A percentile compares a stretch with the other conserved stretches of the same genome.
Conservation (phyloP, 2,797 vertebrate genomes). For the Sebastiscus tertius region DNA sequence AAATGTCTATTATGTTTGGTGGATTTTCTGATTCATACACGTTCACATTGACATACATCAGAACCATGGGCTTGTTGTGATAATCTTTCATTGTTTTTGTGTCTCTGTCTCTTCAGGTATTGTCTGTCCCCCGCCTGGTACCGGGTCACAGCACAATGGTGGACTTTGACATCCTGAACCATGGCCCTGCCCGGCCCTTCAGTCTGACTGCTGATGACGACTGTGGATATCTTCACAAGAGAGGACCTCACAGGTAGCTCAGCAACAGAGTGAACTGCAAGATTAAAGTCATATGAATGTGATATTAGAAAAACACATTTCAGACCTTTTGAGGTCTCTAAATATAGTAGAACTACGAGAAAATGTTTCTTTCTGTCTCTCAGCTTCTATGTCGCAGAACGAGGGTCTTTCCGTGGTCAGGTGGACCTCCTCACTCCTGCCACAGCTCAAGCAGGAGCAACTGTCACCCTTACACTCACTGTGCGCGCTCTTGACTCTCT, state of each 20-base stretch:
- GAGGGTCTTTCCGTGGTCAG: conserved; percentile 70
- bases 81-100: not conserved
- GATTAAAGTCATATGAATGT: not conserved
- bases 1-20: not conserved
- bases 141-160: conserved; percentile 78
- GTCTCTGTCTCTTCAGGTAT: conserved; percentile 60
- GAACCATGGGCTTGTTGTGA: not conserved
- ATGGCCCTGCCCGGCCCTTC: conserved; percentile 76
- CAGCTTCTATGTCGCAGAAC: conserved; percentile 68
- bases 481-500: conserved; percentile 64
- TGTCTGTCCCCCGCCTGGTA: conserved; percentile 71
- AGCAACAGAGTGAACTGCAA: not conserved
- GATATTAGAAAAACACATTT: not conserved
- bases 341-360: not conserved
- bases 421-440: conserved; percentile 80
- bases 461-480: conserved; percentile 83
- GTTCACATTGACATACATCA: not conserved
- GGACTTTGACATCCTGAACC: conserved; percentile 79
- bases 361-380: not conserved
- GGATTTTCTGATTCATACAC: not conserved
- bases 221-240: conserved; percentile 71
- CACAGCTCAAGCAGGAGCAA: conserved; percentile 65
- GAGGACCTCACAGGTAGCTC: conserved; percentile 69
- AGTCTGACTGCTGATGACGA: conserved; percentile 78
- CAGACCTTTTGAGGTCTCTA: not conserved